A percentile compares a stretch with the other conserved stretches of the same genome.
Evolutionary conservation across 2,113 vertebrate genomes (phyloP).

Genomic region (Cygnus atratus): DNA sequence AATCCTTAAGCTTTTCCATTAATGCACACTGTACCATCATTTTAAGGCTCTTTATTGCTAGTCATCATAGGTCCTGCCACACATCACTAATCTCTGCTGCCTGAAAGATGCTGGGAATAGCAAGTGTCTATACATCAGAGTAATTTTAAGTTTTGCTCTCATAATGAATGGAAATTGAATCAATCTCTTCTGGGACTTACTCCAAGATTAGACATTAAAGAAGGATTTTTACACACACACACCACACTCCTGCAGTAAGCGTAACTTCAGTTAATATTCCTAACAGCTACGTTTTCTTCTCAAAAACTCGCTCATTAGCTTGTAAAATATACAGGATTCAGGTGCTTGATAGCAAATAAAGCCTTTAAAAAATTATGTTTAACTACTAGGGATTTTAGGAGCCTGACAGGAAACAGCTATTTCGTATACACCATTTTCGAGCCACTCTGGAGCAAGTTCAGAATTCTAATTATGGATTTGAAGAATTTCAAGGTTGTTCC

Average conservation of each 20-base stretch:
- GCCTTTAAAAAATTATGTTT: slow-evolving; percentile 48
- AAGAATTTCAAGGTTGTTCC: neutral
- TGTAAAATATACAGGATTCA: slow-evolving; percentile 38
- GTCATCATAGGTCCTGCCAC: neutral
- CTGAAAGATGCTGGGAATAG: neutral
- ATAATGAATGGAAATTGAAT: slow-evolving; percentile 52
- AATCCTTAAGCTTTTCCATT: neutral
- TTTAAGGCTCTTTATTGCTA: neutral
- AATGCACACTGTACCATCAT: too few relatives aligned
- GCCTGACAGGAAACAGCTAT: neutral
- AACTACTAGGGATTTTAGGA: slow-evolving; percentile 2
- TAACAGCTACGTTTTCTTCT: slow-evolving; percentile 33
- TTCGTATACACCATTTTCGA: neutral
- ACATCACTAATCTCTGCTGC: neutral
- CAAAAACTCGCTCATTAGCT: slow-evolving; percentile 26
- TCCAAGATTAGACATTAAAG: slow-evolving; percentile 37
- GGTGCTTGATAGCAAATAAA: slow-evolving; percentile 55
- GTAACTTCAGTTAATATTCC: slow-evolving; percentile 14
- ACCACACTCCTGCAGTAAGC: neutral
- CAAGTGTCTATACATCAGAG: neutral
- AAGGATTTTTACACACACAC: neutral
- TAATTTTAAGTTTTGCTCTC: slow-evolving; percentile 7
- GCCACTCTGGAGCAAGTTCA: neutral
- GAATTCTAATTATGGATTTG: slow-evolving; percentile 31
- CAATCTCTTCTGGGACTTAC: slow-evolving; percentile 48